These are phyloP conservation scores for Eulemur macaco DNA, from an alignment of 2,113 vertebrate species.

Conservation along the genomic window DNA sequence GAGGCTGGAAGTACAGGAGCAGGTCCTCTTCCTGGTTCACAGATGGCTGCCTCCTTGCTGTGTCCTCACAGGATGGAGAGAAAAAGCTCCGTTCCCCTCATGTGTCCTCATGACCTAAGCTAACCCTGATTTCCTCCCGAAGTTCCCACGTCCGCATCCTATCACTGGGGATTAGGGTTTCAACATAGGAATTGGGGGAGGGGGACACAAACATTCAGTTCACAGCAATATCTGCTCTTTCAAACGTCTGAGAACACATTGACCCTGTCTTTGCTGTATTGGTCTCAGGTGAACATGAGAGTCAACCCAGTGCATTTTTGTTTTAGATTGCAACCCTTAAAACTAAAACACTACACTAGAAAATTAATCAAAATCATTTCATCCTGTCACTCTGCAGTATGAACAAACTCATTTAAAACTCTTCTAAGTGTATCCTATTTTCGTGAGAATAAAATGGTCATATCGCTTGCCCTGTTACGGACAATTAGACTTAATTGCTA, in stretches of 20 bases:
- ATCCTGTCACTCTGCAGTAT: not conserved
- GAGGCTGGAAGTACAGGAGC: too few relatives aligned
- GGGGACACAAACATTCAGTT: not conserved
- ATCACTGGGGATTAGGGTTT: not conserved
- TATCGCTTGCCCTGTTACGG: not conserved
- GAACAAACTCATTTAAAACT: not conserved
- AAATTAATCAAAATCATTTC: not conserved
- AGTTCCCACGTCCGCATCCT: not conserved
- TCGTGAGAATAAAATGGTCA: not conserved
- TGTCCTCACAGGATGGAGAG: fast-evolving
- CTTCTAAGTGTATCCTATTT: not conserved
- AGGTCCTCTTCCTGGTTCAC: not conserved
- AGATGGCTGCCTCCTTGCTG: not conserved
- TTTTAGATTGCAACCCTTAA: not conserved
- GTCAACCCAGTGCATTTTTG: not conserved
- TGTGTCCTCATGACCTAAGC: too few relatives aligned
- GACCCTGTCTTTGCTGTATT: not conserved
- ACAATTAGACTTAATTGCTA: fast-evolving
- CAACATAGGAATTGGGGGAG: not conserved
- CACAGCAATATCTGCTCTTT: not conserved
- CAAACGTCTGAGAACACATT: not conserved
- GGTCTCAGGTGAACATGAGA: too few relatives aligned
- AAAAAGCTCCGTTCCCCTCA: not conserved
- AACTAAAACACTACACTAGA: not conserved
- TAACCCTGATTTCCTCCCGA: not conserved